These are phyloP conservation scores for Antedon mediterranea DNA, from an alignment of 53 echinoderm and acorn worm species.

Conservation along the genomic window DNA sequence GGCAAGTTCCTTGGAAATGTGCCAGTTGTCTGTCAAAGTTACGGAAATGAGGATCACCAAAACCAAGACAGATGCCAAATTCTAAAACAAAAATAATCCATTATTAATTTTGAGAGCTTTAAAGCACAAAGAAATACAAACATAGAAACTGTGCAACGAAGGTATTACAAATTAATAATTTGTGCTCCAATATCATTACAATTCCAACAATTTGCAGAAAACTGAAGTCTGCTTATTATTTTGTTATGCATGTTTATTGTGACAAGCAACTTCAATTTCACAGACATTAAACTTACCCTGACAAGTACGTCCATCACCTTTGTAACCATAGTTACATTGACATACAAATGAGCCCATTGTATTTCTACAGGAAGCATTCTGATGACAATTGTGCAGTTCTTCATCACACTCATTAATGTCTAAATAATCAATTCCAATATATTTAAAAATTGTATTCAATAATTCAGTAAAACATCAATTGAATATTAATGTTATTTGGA, in stretches of 20 bases:
- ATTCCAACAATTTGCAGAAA: no score
- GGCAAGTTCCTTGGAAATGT: constrained; percentile 10
- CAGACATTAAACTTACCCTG: neutral
- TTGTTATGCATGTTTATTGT: no score
- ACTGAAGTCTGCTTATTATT: no score
- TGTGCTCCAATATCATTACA: no score
- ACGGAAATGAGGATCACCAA: constrained; percentile 13
- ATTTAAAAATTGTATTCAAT: no score
- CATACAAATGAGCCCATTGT: neutral
- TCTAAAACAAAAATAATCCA: neutral
- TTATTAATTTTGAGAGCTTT: no score
- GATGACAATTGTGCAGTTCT: neutral
- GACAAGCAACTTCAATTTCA: no score
- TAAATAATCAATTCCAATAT: neutral
- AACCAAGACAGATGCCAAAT: constrained; percentile 7
- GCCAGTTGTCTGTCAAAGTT: constrained; percentile 3
- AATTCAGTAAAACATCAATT: no score
- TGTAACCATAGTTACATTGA: constrained; percentile 5
- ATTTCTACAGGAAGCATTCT: neutral
- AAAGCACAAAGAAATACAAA: no score
- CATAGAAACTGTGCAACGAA: no score
- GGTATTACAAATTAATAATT: no score
- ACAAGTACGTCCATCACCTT: neutral
- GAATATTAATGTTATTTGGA: no score
- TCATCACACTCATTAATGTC: constrained; percentile 3